phyloP scores from a whole-genome alignment of 1,140 invertebrate species.

The Lepeophtheirus salmonis region DNA sequence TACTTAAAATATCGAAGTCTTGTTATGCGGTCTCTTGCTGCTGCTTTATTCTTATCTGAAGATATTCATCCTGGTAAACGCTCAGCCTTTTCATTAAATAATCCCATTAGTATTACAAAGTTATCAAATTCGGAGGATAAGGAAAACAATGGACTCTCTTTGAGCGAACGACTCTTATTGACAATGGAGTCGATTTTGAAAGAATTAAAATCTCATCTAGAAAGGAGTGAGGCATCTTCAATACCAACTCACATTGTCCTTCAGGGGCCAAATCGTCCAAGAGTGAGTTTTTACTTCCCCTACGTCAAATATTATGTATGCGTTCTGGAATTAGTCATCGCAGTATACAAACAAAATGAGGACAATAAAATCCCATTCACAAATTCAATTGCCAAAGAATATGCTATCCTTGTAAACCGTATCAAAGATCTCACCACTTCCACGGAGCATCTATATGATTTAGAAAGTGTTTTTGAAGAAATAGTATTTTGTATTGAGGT shows the following conservation, averaged over 20 bases:
- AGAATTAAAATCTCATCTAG: no score
- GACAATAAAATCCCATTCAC: background rate
- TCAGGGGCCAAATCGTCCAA: background rate
- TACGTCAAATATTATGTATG: background rate
- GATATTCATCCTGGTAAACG: conserved; percentile 6
- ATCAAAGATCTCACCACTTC: background rate
- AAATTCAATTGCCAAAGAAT: background rate
- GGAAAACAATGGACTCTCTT: background rate
- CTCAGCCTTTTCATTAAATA: background rate
- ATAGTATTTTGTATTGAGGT: background rate
- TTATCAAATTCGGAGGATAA: background rate
- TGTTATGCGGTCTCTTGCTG: background rate
- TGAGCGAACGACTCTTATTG: no score
- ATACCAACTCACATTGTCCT: background rate
- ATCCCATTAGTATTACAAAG: background rate
- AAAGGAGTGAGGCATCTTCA: background rate
- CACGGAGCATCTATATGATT: background rate
- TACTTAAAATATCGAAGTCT: background rate
- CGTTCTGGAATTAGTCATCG: background rate
- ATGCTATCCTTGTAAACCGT: background rate
- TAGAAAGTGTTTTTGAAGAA: background rate
- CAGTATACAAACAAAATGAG: background rate
- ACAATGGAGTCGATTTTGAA: no score
- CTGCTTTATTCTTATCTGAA: conserved; percentile 8
- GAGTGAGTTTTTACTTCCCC: background rate